Base-by-base conservation (phyloP, 2,888 invertebrate genomes). In the Apeira syringaria region DNA sequence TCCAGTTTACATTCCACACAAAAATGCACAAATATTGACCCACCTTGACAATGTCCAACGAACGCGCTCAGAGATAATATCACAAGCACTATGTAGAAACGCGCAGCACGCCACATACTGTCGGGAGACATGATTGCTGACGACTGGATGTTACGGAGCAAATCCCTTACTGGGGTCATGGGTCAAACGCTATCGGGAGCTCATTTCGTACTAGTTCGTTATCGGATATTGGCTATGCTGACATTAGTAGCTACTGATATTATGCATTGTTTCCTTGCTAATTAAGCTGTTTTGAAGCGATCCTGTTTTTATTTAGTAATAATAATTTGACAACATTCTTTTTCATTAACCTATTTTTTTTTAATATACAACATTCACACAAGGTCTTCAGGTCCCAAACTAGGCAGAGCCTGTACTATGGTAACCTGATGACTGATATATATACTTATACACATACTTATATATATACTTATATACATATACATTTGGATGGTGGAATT, bases 101-200 rank as follows among this genome's bases (percentile, higher is more conserved):
- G 39, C 32, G 47, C n/a, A n/a, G n/a, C n/a, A n/a, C n/a, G n/a
- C 39, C 27, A 26, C 31, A 25, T 8, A 7, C 12, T 2, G 24
- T 39, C 25, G 30, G 20, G n/a, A 30, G 13, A 15, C 26, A 1
- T 12, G 18, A 35, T 25, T 17, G 15, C 11, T 15, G 24, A 29
- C 25, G 25, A 41, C 29, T 35, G 42, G 10, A 7, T 26, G 15
- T 8, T 22, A 6, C 22, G 7, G 5, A 22, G 6, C 7, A n/a
- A 7, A 22, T 22, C 7, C n/a, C n/a, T 3, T 3, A n/a, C 35
- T 44, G 47, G 53, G 46, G 57, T 53, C 63, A 63, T 50, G 65
- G 73, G 66, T 71, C 73, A 61, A 15, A 32, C 56, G 52, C 61
- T 73, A 72, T 72, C 71, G 42, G 29, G 46, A 35, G 42, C 47